phyloP scores from a whole-genome alignment of 1,140 invertebrate species.

The Tetramorium simillimum region DNA sequence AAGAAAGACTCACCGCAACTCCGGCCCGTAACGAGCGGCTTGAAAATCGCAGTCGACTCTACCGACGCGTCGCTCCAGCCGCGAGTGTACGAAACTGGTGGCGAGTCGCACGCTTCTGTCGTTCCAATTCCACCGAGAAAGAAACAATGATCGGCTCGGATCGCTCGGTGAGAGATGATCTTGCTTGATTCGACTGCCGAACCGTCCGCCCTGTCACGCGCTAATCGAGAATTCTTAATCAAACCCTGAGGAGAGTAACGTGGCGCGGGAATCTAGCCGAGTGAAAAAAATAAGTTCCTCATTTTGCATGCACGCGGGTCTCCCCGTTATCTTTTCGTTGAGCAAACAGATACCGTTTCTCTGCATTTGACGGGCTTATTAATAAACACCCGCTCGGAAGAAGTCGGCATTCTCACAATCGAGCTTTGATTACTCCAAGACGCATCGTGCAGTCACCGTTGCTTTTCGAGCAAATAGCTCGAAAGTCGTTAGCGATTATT shows the following conservation, averaged over 20 bases:
- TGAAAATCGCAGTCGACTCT: neutral
- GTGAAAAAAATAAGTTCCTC: neutral
- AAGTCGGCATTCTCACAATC: neutral
- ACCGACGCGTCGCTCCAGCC: neutral
- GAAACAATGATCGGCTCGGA: neutral
- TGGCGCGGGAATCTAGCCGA: neutral
- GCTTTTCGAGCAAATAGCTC: neutral
- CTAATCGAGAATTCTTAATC: neutral
- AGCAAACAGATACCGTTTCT: neutral
- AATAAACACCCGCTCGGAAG: neutral
- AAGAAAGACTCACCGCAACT: slow-evolving; percentile 31
- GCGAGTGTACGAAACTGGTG: neutral
- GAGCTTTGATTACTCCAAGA: neutral
- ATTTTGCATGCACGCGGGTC: neutral
- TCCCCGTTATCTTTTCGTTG: neutral
- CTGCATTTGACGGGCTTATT: neutral
- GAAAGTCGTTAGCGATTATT: neutral
- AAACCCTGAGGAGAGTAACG: neutral
- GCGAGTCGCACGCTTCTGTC: neutral
- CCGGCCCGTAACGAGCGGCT: neutral
- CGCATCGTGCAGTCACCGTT: neutral
- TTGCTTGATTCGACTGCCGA: neutral
- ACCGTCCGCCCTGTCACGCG: neutral
- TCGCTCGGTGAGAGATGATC: neutral
- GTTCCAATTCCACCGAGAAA: neutral